Evolutionary conservation across 1,140 invertebrate genomes (phyloP), one percentile per base, ranked within the genome.

Genomic region (Eurosta solidaginis): DNA sequence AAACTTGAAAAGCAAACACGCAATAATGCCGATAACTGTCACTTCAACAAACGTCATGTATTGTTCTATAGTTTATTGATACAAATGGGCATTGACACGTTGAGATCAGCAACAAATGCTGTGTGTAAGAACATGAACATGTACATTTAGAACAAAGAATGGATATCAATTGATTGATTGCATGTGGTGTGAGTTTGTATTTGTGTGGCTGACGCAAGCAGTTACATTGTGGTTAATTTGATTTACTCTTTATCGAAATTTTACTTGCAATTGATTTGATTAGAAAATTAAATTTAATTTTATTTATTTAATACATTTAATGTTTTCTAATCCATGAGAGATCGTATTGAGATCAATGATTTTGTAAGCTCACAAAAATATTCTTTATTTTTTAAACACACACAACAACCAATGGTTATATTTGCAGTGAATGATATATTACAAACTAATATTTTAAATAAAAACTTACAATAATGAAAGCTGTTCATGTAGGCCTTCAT

Each of bases 231-330:
- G 29, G 6, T 52, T 76, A 33, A 54, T 76, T 76, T 52, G 75
- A 76, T 76, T 76, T 27, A 29, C 14, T 50, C 40, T 52, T 76
- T 52, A 76, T 76, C 75, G 75, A 76, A 76, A 47, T 76, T 76
- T 76, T 76, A 76, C 52, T 76, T 76, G 27, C 42, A 29, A 17
- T 52, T 54, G 75, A 76, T 54, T 76, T 52, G n/a, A 27, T 33
- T 52, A 20, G 17, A 33, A 40, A 40, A 40, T 36, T 29, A 12
- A 68, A 42, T 68, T 42, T 68, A 20, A 42, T 68, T 68, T 14
- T 29, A 33, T n/a, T n/a, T n/a, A n/a, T n/a, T n/a, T n/a, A n/a
- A n/a, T n/a, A n/a, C n/a, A n/a, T n/a, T n/a, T n/a, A n/a, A n/a
- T n/a, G n/a, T n/a, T n/a, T n/a, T n/a, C n/a, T n/a, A n/a, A n/a